Evolutionary conservation across 2,888 invertebrate species (phyloP), one percentile per base, ranked within the genome.

Genomic region (Drosophila nigritarsus): DNA sequence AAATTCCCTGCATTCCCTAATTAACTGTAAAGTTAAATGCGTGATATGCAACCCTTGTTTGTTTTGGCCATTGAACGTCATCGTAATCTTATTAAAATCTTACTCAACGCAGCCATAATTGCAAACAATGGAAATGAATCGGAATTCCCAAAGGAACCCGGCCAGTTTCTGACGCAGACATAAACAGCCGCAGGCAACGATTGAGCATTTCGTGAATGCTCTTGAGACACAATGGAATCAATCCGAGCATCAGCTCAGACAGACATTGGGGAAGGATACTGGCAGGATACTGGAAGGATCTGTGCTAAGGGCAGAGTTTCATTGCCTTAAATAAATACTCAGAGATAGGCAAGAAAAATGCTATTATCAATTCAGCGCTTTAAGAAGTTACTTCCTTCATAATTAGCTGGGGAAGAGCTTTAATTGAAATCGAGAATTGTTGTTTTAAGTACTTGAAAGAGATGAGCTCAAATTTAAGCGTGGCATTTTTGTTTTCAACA

Each of bases 31-130:
- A 58, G 45, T 36, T 58, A 42, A 29, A 18, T 51, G 34, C 38
- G 45, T 34, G 6, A 42, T 15, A 15, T 45, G 20, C 45, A 24
- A 51, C 27, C 54, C 54, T 11, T 71, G 55, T 62, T 67, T 63
- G 48, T 53, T 40, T 3, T 65, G 42, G 51, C 73, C 60, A 70
- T 71, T 74, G 69, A 68, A 61, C 59, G 67, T 61, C 58, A 61
- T 36, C 27, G 65, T 61, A 71, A 77, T 81, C 73, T 64, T 58
- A 71, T 77, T 68, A 71, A 74, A 71, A 49, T 65, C 76, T 45
- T 40, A 70, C 59, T 40, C 65, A 65, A 32, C 38, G 50, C 70
- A 29, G n/a, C 63, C 54, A 58, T 54, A 55, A 45, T 29, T 24
- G 59, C 73, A 40, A 56, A 61, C 75, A 74, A 60, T 50, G 49